Base-by-base conservation (phyloP, 2,888 invertebrate species). In the Torymus texanus region DNA sequence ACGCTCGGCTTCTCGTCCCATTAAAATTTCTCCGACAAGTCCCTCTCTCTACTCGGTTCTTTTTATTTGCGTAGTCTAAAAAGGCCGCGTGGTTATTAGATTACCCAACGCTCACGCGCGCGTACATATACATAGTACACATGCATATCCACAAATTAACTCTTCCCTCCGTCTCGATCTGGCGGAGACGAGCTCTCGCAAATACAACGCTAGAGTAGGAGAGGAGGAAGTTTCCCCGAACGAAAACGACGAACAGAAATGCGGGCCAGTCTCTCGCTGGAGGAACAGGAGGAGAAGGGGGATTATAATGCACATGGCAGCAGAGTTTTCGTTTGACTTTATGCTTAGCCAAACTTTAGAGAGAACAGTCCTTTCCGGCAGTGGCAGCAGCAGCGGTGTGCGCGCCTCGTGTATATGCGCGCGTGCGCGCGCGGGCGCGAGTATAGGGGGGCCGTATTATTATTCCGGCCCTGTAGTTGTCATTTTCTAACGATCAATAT, bases 221-320 rank as follows among this genome's bases (percentile, higher is more conserved):
- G 41, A 8, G 10, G 41, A 41, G 41, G 41, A 41, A 41, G 41
- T 41, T 41, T 41, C 29, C 29, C 8, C 29, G 29, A 29, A 56
- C 11, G 41, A 13, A 24, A 51, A 51, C 41, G 56, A 16, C 53
- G 18, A 55, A 56, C 56, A 14, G 56, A 70, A 70, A 56, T 75
- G 77, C 21, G 56, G 55, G 51, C 58, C 78, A 80, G 70, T 29
- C 29, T 29, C 41, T 8, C 41, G 41, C 41, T 29, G 79, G 78
- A 77, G 76, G 79, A 79, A 68, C 63, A 77, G 73, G 76, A 75
- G 82, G 77, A 82, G 81, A 71, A 82, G 83, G 79, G 8, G 83
- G 83, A 84, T 85, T 84, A 85, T 84, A 84, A 84, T 85, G 83
- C 84, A 83, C 85, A 84, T 83, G 83, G 83, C 82, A 84, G 75